phyloP scores from a whole-genome alignment of 2,113 vertebrate genomes.

The Mionectes macconnelli region DNA sequence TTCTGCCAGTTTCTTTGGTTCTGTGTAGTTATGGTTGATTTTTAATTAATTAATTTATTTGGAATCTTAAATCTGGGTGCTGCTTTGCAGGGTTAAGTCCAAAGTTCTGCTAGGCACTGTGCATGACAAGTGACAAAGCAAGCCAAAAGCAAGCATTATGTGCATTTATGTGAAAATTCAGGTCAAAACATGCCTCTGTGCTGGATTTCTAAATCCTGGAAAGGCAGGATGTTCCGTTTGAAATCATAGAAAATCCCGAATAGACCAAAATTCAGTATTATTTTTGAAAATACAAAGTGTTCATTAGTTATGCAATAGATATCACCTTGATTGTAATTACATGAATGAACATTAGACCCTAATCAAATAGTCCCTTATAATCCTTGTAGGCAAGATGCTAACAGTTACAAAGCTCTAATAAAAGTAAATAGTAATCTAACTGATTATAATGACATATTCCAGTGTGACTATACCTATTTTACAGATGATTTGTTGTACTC shows the following conservation, averaged over 20 bases:
- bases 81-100: neutral
- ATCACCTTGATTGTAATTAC: neutral
- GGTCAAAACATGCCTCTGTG: neutral
- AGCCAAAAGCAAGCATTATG: neutral
- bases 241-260: neutral
- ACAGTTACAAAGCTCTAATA: neutral
- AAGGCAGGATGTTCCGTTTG: neutral
- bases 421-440: neutral
- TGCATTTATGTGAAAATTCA: neutral
- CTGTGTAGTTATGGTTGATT: neutral
- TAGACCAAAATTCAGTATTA: neutral
- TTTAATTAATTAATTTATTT: no score
- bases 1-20: neutral
- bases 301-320: neutral
- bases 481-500: neutral
- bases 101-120: neutral
- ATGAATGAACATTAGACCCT: neutral
- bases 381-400: neutral
- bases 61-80: neutral
- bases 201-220: neutral
- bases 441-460: neutral
- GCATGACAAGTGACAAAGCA: neutral
- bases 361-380: neutral
- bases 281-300: neutral
- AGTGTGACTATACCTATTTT: neutral